Evolutionary conservation across 2,113 vertebrate species (phyloP).

Genomic region (Scolopax mira): DNA sequence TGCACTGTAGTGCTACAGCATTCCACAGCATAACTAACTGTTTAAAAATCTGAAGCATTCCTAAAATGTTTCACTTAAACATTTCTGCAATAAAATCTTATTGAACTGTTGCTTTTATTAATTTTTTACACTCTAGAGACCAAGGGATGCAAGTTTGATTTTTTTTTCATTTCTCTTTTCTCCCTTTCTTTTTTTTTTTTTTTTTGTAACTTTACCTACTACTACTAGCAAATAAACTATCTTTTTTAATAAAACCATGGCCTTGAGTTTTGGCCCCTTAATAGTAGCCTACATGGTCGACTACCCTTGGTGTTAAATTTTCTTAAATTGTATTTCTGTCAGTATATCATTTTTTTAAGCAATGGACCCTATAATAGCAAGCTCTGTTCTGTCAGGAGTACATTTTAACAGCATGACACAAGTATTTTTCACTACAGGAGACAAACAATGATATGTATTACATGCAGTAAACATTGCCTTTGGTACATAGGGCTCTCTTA

Average conservation of each 20-base stretch:
- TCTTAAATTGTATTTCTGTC: slow-evolving; percentile 85
- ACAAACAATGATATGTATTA: slow-evolving; percentile 85
- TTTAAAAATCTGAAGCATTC: slow-evolving; percentile 69
- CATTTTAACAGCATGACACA: slow-evolving; percentile 82
- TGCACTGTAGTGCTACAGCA: not conserved
- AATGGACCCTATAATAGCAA: slow-evolving; percentile 80
- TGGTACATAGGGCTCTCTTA: slow-evolving; percentile 73
- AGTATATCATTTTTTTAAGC: slow-evolving; percentile 83
- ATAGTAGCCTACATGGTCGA: slow-evolving; percentile 78
- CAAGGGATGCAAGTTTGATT: slow-evolving; percentile 41
- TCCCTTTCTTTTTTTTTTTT: not conserved
- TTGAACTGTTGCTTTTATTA: slow-evolving; percentile 72
- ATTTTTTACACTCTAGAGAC: slow-evolving; percentile 67
- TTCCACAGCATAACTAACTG: slow-evolving; percentile 56
- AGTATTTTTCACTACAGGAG: slow-evolving; percentile 84
- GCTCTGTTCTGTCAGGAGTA: slow-evolving; percentile 79
- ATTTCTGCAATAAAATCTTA: slow-evolving; percentile 73
- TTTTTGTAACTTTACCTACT: slow-evolving; percentile 57
- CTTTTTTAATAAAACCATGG: slow-evolving; percentile 74
- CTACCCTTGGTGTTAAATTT: slow-evolving; percentile 82
- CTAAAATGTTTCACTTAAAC: slow-evolving; percentile 71
- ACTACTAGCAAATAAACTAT: slow-evolving; percentile 68
- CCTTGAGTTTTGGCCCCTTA: slow-evolving; percentile 81
- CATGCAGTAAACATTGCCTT: slow-evolving; percentile 81
- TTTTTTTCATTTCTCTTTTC: not conserved